Base-by-base conservation (phyloP, 2,113 vertebrate species). In the Cynopterus brachyotis region DNA sequence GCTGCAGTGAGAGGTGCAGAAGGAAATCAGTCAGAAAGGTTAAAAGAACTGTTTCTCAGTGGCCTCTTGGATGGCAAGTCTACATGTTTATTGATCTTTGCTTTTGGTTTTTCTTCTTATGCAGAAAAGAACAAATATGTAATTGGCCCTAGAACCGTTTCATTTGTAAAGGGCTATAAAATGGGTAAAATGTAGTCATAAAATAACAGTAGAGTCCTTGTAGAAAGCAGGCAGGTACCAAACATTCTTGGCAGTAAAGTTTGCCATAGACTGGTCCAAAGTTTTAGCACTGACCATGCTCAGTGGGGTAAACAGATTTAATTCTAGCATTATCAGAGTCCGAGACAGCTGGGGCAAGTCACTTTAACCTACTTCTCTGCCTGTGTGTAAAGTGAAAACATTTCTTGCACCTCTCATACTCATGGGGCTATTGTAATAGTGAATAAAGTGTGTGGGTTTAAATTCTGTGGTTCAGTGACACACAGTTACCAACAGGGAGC, bases 111-210 rank as follows among this genome's bases (percentile, higher is more conserved):
- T 88, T 78, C 24, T 60, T 72, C 24, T 69, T 76, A 69, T 40
- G n/a, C 47, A 26, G 37, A 70, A 96, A 88, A 73, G 9, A 10
- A 66, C 26, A 28, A 67, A 32, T 80, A 91, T 66, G 82, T 72
- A 70, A 95, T 5, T 67, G 60, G 62, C n/a, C 35, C 35, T 69
- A 3, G 15, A 80, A 88, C 17, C 13, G 19, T 60, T 69, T 11
- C 64, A 40, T 79, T 84, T 89, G 79, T 96, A 90, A 93, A 95
- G 73, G 45, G 24, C 79, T 50, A 2, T 79, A 67, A 62, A 59
- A 10, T 75, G 15, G 67, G 64, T 67, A 4, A 91, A 59, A 72
- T 5, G 2, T 20, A 67, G 42, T n/a, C 59, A 87, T 80, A 90
- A 89, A 95, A n/a, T 89, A 69, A 95, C 35, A 62, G 16, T 30